Evolutionary conservation across 1,140 invertebrate genomes (phyloP).

Genomic region (Macrosteles quadrilineatus): DNA sequence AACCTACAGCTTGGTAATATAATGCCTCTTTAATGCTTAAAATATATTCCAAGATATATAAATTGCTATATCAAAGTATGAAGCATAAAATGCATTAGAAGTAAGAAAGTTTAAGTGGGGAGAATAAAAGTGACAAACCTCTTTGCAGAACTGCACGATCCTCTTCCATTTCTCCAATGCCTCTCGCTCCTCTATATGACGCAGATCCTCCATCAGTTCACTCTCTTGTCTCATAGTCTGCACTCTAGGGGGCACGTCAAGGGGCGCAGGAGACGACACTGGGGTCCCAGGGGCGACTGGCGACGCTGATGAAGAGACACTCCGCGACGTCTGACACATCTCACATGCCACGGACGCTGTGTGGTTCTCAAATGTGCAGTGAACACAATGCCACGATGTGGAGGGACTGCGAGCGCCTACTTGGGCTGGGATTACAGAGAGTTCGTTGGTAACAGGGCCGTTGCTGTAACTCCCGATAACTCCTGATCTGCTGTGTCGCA

Average conservation of each 20-base stretch:
- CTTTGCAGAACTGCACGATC: slow-evolving; percentile 79
- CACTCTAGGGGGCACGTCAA: slow-evolving; percentile 37
- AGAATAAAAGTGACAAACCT: slow-evolving; percentile 54
- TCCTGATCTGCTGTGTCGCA: slow-evolving; percentile 41
- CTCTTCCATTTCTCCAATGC: slow-evolving; percentile 81
- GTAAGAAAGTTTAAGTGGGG: too few species aligned
- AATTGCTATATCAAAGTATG: too few species aligned
- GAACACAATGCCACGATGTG: slow-evolving; percentile 70
- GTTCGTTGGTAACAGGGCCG: slow-evolving; percentile 17
- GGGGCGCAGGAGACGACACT: not conserved
- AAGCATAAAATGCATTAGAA: too few species aligned
- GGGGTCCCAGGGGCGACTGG: slow-evolving; percentile 48
- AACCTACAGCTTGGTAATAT: too few species aligned
- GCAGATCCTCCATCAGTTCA: slow-evolving; percentile 80
- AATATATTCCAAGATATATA: too few species aligned
- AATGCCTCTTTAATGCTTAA: too few species aligned
- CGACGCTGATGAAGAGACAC: slow-evolving; percentile 37
- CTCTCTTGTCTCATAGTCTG: slow-evolving; percentile 61
- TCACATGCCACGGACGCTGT: slow-evolving; percentile 69
- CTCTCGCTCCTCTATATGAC: slow-evolving; percentile 77
- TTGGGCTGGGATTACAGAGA: slow-evolving; percentile 31
- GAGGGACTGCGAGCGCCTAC: not conserved
- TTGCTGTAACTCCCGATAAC: slow-evolving; percentile 14
- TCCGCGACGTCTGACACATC: slow-evolving; percentile 73
- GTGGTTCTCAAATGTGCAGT: slow-evolving; percentile 82